Evolutionary conservation across 2,113 vertebrate species (phyloP).

Genomic region (Scatophagus argus): DNA sequence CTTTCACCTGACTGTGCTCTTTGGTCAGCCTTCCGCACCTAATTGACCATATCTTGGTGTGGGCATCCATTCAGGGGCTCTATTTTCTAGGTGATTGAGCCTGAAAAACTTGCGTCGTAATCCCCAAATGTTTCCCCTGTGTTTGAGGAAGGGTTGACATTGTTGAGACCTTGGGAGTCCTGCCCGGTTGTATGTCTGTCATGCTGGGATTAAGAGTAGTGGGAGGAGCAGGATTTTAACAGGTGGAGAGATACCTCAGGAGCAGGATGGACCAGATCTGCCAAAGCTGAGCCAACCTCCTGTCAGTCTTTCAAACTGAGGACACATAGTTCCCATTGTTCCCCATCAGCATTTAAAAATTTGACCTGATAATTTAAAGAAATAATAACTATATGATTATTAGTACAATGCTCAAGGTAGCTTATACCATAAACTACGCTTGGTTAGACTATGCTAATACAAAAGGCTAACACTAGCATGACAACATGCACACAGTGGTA

Average conservation of each 20-base stretch:
- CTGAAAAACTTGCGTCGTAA: slow-evolving; percentile 86
- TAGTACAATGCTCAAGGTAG: not conserved
- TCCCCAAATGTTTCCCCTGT: slow-evolving; percentile 88
- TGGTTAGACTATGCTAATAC: not conserved
- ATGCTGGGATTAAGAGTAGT: slow-evolving; percentile 85
- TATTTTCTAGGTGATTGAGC: slow-evolving; percentile 89
- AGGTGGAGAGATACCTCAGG: slow-evolving; percentile 80
- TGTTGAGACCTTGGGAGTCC: slow-evolving; percentile 76
- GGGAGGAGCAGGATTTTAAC: slow-evolving; percentile 82
- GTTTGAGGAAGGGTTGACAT: slow-evolving; percentile 82
- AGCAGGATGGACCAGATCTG: slow-evolving; percentile 47
- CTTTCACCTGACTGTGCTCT: slow-evolving; percentile 85
- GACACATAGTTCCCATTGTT: not conserved
- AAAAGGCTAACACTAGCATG: not conserved
- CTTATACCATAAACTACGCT: too few relatives aligned
- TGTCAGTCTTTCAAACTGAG: slow-evolving; percentile 26
- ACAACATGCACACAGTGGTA: not conserved
- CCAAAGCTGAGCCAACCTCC: slow-evolving; percentile 1
- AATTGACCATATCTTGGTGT: slow-evolving; percentile 76
- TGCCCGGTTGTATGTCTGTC: slow-evolving; percentile 83
- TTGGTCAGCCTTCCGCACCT: slow-evolving; percentile 73
- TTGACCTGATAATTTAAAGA: not conserved
- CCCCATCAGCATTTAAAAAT: not conserved
- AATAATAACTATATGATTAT: not conserved
- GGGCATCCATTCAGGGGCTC: slow-evolving; percentile 84